Evolutionary conservation across 2,113 vertebrate species (phyloP).

Genomic region (Nesoenas mayeri): DNA sequence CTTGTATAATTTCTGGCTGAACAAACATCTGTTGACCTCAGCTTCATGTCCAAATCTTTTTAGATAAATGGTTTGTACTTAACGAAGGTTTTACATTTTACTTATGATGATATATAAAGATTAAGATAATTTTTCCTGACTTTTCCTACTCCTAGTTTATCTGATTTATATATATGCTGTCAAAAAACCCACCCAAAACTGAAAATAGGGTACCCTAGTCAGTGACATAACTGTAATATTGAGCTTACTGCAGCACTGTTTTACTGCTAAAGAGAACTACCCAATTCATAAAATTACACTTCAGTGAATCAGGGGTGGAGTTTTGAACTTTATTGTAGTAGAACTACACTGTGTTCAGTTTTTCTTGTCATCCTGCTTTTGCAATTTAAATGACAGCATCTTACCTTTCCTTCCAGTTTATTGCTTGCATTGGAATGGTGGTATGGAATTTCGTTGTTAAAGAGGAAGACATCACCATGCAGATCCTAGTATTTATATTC

Average conservation of each 20-base stretch:
- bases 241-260: background rate
- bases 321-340: background rate
- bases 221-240: background rate
- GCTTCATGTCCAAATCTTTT: background rate
- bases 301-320: background rate
- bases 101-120: background rate
- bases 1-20: background rate
- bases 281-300: background rate
- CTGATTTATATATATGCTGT: background rate
- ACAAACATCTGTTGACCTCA: background rate
- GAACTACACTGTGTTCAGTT: background rate
- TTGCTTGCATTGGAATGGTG: slow-evolving; percentile 91
- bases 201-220: background rate
- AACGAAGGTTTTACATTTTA: background rate
- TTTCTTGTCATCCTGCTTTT: slow-evolving; percentile 1
- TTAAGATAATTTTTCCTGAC: background rate
- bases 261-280: background rate
- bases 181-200: background rate
- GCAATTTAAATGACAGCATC: background rate
- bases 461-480: slow-evolving; percentile 79
- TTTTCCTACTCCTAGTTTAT: background rate
- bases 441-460: slow-evolving; percentile 88
- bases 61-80: background rate
- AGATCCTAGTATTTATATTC: slow-evolving; percentile 88
- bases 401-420: slow-evolving; percentile 75